phyloP scores from a whole-genome alignment of 1,140 invertebrate genomes.

The Aphidius ervi region DNA sequence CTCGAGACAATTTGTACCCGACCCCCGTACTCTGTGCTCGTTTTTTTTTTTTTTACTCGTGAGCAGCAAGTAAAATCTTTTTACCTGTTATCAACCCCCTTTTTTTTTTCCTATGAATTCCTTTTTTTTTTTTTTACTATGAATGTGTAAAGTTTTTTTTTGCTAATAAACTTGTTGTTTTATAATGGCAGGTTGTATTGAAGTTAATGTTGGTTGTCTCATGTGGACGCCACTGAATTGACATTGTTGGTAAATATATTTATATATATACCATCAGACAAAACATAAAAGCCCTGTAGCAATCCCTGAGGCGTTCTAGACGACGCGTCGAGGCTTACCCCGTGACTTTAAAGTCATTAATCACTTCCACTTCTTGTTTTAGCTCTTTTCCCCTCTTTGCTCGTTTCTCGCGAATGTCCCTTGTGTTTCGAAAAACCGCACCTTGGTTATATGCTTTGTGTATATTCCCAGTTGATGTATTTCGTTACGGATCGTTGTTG shows the following conservation, averaged over 20 bases:
- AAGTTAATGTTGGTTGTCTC: conserved; percentile 7
- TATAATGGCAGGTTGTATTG: no score
- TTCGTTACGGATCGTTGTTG: neutral
- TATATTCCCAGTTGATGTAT: neutral
- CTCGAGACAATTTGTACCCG: conserved; percentile 12
- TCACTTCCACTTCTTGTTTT: neutral
- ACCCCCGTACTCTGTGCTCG: conserved; percentile 6
- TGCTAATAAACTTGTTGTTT: no score
- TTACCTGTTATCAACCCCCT: conserved; percentile 3
- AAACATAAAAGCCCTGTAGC: neutral
- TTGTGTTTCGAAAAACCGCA: conserved; percentile 3
- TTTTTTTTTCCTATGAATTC: conserved; percentile 4
- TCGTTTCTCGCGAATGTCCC: neutral
- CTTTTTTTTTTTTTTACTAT: neutral
- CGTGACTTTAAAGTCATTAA: conserved; percentile 9
- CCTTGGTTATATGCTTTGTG: neutral
- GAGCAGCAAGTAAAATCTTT: conserved; percentile 13
- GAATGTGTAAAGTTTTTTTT: no score
- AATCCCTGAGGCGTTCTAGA: conserved; percentile 9
- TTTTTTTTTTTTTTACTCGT: conserved; percentile 9
- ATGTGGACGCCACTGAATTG: neutral
- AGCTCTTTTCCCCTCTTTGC: neutral
- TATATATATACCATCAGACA: neutral
- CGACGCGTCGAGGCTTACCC: conserved; percentile 1
- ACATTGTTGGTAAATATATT: neutral